Conservation (phyloP, 2,797 vertebrate genomes). For the Urophycis tenuis region DNA sequence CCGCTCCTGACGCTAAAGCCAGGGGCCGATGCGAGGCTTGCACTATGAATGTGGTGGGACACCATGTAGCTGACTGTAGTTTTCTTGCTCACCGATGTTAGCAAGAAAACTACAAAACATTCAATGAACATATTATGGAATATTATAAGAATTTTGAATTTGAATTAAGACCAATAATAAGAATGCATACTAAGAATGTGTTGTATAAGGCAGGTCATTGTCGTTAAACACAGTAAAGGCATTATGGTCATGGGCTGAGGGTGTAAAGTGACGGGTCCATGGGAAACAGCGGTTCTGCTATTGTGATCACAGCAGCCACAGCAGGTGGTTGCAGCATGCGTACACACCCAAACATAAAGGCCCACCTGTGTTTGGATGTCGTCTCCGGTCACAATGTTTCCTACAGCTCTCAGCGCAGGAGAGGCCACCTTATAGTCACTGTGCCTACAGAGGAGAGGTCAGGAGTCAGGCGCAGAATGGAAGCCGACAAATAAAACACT, state of each 20-base stretch:
- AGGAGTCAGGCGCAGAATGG: not conserved
- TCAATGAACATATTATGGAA: not conserved
- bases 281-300: too few species aligned
- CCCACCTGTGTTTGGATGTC: slow-evolving; percentile 96
- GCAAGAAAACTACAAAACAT: not conserved
- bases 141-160: not conserved
- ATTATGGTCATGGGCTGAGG: not conserved
- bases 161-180: not conserved
- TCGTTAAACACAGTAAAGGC: not conserved
- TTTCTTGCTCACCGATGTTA: too few species aligned
- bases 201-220: not conserved
- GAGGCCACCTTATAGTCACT: slow-evolving; percentile 97
- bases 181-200: not conserved
- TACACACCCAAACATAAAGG: not conserved
- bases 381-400: slow-evolving; percentile 97
- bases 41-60: not conserved
- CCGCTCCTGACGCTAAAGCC: not conserved
- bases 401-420: slow-evolving; percentile 90
- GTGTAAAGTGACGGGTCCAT: not conserved
- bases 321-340: not conserved
- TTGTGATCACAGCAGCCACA: too few species aligned
- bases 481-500: not conserved
- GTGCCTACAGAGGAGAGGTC: slow-evolving; percentile 73
- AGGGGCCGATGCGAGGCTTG: not conserved
- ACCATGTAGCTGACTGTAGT: not conserved